phyloP scores from a whole-genome alignment of 2,113 vertebrate genomes.

The Bucco capensis region DNA sequence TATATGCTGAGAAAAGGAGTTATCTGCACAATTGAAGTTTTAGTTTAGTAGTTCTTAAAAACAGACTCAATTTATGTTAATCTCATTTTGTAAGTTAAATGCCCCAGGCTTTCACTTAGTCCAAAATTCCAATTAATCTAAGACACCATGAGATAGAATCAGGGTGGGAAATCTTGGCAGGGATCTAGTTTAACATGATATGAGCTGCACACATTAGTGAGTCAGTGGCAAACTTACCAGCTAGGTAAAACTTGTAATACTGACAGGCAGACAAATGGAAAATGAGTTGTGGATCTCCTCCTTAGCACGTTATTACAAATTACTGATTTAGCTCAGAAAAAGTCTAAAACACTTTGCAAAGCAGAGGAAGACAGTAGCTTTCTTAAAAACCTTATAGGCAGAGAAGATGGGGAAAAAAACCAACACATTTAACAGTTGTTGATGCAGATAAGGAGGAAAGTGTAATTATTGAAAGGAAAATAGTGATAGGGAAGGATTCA shows the following conservation, averaged over 20 bases:
- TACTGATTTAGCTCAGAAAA: background rate
- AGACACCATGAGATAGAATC: conserved; percentile 45
- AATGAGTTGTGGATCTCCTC: background rate
- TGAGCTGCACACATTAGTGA: conserved; percentile 33
- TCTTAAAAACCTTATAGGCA: background rate
- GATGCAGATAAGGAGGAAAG: background rate
- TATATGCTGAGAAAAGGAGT: background rate
- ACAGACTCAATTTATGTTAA: background rate
- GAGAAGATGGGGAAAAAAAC: background rate
- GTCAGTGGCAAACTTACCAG: conserved; percentile 17
- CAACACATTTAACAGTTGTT: background rate
- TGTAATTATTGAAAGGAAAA: background rate
- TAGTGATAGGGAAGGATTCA: background rate
- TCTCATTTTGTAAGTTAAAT: conserved; percentile 24
- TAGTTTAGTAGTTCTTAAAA: conserved; percentile 14
- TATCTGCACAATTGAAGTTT: conserved; percentile 13
- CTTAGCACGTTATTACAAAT: background rate
- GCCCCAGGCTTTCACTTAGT: conserved; percentile 46
- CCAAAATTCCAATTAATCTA: conserved; percentile 49
- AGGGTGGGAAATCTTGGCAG: conserved; percentile 48
- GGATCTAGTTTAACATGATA: background rate
- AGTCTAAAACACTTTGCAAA: background rate
- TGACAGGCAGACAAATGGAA: conserved; percentile 21
- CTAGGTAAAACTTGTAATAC: conserved; percentile 1
- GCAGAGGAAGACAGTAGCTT: background rate